Percentiles rank a stretch among this genome's conserved stretches.
phyloP scores from a whole-genome alignment of 2,888 invertebrate genomes.

The Conops quadrifasciatus region DNA sequence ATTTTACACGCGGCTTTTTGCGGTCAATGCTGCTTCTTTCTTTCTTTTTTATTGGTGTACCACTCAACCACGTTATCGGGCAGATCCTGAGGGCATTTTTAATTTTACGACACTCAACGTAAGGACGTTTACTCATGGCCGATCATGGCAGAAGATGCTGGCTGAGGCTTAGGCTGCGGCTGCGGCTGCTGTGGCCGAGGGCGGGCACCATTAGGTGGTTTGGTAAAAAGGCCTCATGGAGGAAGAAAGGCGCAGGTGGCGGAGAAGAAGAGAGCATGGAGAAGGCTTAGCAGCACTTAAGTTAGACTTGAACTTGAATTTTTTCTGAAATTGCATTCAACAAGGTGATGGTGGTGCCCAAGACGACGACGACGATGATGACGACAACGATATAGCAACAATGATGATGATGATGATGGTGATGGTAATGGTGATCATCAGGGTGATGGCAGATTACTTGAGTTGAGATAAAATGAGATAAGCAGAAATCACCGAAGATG shows the following conservation, averaged over 20 bases:
- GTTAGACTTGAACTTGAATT: conserved; percentile 10
- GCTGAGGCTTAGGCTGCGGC: no score
- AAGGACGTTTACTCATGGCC: not conserved
- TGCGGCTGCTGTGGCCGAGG: not conserved
- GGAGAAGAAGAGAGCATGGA: not conserved
- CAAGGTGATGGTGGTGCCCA: no score
- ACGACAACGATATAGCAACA: no score
- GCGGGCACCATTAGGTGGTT: not conserved
- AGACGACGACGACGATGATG: no score
- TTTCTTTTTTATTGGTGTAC: conserved; percentile 26
- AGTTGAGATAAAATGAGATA: conserved; percentile 4
- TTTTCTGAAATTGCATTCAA: no score
- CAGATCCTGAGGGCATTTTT: conserved; percentile 19
- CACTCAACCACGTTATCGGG: conserved; percentile 24
- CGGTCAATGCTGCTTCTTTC: not conserved
- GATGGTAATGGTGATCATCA: no score
- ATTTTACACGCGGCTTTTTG: no score
- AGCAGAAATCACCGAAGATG: not conserved
- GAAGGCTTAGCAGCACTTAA: not conserved
- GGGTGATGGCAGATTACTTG: not conserved
- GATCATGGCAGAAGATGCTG: no score
- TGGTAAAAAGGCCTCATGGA: no score
- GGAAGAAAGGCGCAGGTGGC: no score
- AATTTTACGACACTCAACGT: conserved; percentile 24
- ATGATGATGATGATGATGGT: no score